Conservation (phyloP, 2,113 vertebrate species). For the Chinchilla lanigera region DNA sequence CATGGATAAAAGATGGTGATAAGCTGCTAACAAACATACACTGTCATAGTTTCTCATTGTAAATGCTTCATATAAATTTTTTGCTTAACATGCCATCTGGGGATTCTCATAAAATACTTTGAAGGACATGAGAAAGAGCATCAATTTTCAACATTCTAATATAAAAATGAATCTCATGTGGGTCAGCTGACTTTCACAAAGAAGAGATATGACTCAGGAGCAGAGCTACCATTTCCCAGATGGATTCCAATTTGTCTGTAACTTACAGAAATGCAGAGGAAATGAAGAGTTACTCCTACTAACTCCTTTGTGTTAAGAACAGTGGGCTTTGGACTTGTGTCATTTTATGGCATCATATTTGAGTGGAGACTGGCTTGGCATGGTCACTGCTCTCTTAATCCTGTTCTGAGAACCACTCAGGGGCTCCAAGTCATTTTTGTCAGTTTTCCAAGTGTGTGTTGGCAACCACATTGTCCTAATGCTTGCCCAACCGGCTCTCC, state of each 20-base stretch:
- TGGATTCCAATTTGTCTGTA: neutral
- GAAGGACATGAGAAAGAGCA: neutral
- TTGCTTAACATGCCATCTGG: neutral
- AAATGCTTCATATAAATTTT: neutral
- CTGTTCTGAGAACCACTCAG: neutral
- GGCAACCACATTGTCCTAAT: slow-evolving; percentile 51
- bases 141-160: neutral
- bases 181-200: neutral
- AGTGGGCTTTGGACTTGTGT: neutral
- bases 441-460: slow-evolving; percentile 75
- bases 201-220: neutral
- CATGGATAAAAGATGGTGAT: neutral
- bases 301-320: slow-evolving; percentile 35
- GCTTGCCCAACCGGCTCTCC: slow-evolving; percentile 25
- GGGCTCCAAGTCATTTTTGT: slow-evolving; percentile 62
- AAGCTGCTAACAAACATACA: neutral
- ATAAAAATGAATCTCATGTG: neutral
- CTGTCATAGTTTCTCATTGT: neutral
- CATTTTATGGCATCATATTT: neutral
- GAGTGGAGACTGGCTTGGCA: neutral
- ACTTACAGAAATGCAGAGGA: neutral
- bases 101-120: neutral
- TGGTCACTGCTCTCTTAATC: neutral
- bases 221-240: neutral
- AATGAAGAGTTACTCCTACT: neutral